Evolutionary conservation across 2,113 vertebrate species (phyloP).

Genomic region (Odobenus rosmarus): DNA sequence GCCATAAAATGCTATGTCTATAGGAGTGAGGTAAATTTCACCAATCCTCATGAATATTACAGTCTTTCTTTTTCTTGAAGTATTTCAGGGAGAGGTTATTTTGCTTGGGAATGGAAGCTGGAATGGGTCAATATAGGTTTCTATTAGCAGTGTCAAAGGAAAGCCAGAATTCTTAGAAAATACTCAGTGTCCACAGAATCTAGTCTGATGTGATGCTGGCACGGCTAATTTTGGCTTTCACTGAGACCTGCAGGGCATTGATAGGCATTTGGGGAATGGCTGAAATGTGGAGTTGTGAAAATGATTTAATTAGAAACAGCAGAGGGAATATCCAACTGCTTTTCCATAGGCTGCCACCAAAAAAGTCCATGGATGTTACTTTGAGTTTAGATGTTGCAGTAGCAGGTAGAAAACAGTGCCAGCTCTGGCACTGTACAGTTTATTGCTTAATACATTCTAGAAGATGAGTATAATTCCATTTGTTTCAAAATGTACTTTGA

Average conservation of each 20-base stretch:
- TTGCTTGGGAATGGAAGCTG: not conserved
- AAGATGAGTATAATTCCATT: conserved; percentile 10
- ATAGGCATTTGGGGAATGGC: conserved; percentile 4
- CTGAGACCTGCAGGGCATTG: not conserved
- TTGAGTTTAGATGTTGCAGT: conserved; percentile 6
- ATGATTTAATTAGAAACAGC: conserved; percentile 28
- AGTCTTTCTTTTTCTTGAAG: not conserved
- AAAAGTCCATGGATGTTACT: not conserved
- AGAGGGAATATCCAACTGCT: not conserved
- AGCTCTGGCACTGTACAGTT: conserved; percentile 4
- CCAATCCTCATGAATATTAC: not conserved
- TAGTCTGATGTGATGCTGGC: not conserved
- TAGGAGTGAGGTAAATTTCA: not conserved
- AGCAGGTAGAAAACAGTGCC: not conserved
- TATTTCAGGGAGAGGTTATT: not conserved
- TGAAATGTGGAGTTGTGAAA: conserved; percentile 44
- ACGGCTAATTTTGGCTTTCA: not conserved
- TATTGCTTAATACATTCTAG: conserved; percentile 12
- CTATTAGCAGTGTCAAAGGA: not conserved
- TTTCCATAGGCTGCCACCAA: conserved; percentile 28
- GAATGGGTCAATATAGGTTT: not conserved
- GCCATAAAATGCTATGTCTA: not conserved
- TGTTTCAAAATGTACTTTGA: conserved; percentile 43
- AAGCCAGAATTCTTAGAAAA: conserved; percentile 17
- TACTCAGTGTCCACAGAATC: not conserved